Evolutionary conservation across 2,797 vertebrate genomes (phyloP).

Genomic region (Manis pentadactyla): DNA sequence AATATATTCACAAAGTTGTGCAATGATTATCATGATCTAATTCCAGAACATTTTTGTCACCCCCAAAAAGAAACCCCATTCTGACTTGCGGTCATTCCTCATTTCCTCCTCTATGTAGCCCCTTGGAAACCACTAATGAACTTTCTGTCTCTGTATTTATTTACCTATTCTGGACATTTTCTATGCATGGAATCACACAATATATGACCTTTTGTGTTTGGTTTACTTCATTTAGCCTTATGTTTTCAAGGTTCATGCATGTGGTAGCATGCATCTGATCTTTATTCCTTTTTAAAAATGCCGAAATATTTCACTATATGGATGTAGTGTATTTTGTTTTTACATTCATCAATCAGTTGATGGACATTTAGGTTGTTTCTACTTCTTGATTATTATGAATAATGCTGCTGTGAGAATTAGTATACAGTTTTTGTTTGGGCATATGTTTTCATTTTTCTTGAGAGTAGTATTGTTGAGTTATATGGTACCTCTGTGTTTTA

Average conservation of each 20-base stretch:
- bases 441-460: slow-evolving; percentile 36
- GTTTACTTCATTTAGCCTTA: slow-evolving; percentile 5
- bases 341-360: neutral
- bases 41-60: slow-evolving; percentile 22
- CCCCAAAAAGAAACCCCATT: neutral
- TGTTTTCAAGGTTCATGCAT: slow-evolving; percentile 24
- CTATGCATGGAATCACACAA: neutral
- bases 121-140: neutral
- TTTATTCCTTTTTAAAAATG: slow-evolving; percentile 35
- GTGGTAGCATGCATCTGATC: neutral
- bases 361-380: neutral
- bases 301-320: neutral
- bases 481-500: neutral
- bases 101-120: neutral
- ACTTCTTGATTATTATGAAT: slow-evolving; percentile 34
- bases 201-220: neutral
- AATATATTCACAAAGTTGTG: neutral
- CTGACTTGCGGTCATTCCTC: neutral
- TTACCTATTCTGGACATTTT: neutral
- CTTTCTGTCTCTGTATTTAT: neutral
- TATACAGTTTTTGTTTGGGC: slow-evolving; percentile 23
- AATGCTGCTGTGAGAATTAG: slow-evolving; percentile 7
- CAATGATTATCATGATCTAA: neutral
- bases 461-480: neutral
- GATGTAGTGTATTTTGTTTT: neutral